Evolutionary conservation across 2,113 vertebrate genomes (phyloP), one percentile per base, ranked within the genome.

Genomic region (Hystrix brachyura): DNA sequence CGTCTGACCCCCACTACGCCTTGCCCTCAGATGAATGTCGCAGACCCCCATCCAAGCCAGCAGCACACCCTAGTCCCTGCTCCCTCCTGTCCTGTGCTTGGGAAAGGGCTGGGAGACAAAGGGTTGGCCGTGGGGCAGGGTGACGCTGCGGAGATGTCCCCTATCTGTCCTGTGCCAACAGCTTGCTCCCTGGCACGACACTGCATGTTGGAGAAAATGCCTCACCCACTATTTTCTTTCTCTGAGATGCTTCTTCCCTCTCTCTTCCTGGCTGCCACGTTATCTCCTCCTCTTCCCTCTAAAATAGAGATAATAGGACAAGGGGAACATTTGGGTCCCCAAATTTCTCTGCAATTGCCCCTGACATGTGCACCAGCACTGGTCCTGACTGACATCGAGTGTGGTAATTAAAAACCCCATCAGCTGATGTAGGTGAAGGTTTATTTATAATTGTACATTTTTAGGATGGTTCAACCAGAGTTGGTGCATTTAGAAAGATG

Each of bases 361-460:
- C 78, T 48, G 1, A 55, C 81, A 29, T 21, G 55, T 34, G 6
- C 59, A n/a, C 83, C 97, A 81, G 85, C 38, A 27, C 88, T 88
- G 93, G 96, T 88, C 69, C 93, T 98, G 95, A 97, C 80, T 96
- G 93, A 95, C 92, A 96, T 94, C 95, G 80, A 97, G 91, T 55
- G 93, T 94, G 82, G 95, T 98, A 98, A 98, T 98, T 98, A 98
- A 98, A 97, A 98, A 64, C 92, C 85, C 89, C 1, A n/a, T 78
- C 98, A 85, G 87, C 95, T 96, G 98, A 96, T 89, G 59, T 95
- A 97, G 92, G 92, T 93, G 94, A 97, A 98, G 69, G 90, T 65
- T 96, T 98, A 96, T 98, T 98, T 96, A 95, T 98, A 97, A 97
- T 29, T 67, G 97, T 65, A 95, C 53, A 97, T 84, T 97, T 98